Conservation (phyloP, 1,140 invertebrate species). For the Acyrthosiphon pisum region DNA sequence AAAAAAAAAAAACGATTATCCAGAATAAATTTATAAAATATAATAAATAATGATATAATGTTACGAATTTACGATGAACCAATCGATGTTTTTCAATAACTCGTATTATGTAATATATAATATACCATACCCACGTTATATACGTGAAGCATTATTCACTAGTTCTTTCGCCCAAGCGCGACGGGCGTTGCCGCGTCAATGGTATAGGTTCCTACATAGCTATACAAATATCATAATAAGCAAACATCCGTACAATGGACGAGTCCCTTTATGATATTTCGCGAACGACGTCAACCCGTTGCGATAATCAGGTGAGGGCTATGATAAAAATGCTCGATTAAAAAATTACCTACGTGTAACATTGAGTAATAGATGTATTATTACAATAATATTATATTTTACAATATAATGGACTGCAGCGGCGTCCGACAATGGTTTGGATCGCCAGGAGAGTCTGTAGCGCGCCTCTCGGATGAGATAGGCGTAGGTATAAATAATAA, state of each 20-base stretch:
- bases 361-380: not conserved
- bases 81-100: not conserved
- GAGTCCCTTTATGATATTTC: not conserved
- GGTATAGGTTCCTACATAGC: not conserved
- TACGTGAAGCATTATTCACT: not conserved
- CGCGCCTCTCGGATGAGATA: conserved; percentile 35
- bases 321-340: not conserved
- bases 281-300: not conserved
- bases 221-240: not conserved
- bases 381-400: not conserved
- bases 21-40: not conserved
- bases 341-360: not conserved
- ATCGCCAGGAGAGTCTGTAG: conserved; percentile 1
- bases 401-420: not conserved
- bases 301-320: too few species aligned
- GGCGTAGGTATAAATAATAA: too few species aligned
- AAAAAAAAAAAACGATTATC: not conserved
- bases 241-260: not conserved
- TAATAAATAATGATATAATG: too few species aligned
- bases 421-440: not conserved
- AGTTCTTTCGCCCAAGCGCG: not conserved
- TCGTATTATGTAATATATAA: not conserved
- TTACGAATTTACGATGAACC: not conserved
- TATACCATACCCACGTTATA: not conserved
- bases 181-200: not conserved